Evolutionary conservation across 2,888 invertebrate species (phyloP), one percentile per base, ranked within the genome.

Genomic region (Schrankia costaestrigalis): DNA sequence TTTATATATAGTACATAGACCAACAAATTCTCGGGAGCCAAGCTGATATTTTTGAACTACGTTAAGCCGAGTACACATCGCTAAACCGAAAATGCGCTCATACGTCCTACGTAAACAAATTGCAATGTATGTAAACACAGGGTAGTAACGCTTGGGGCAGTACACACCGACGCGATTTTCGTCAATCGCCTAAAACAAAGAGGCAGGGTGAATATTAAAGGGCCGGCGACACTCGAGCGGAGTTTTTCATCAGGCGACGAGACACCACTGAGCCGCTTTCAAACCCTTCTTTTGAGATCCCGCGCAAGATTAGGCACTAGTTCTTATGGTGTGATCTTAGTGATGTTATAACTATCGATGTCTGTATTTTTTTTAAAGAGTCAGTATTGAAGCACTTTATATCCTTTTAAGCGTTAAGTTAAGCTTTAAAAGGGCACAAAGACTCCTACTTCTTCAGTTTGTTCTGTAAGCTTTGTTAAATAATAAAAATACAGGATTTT

Each of bases 281-380:
- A 85, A 63, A 66, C 72, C 71, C 58, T 67, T 68, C 83, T 86
- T 85, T 86, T 82, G 78, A 86, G 86, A 86, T 86, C 73, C 78
- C 78, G 71, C 60, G 76, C 71, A 76, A 86, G 86, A 86, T 86
- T 86, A 85, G 85, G 85, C 85, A 81, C 82, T 77, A 77, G 76
- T 81, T 79, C 78, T 75, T 74, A 69, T 69, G 69, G 67, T 71
- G 71, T 67, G 63, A 59, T 52, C 42, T 42, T 74, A 80, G 78
- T 48, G 72, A 50, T 55, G 72, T 33, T 5, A 5, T 7, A 13
- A 6, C 6, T 29, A 19, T 35, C 22, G 26, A 33, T 3, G n/a
- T n/a, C n/a, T n/a, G n/a, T n/a, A n/a, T n/a, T n/a, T n/a, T n/a
- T n/a, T n/a, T n/a, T n/a, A n/a, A n/a, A n/a, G n/a, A n/a, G n/a